Base-by-base conservation (phyloP, 2,888 invertebrate genomes). In the Mythimna lalbum region DNA sequence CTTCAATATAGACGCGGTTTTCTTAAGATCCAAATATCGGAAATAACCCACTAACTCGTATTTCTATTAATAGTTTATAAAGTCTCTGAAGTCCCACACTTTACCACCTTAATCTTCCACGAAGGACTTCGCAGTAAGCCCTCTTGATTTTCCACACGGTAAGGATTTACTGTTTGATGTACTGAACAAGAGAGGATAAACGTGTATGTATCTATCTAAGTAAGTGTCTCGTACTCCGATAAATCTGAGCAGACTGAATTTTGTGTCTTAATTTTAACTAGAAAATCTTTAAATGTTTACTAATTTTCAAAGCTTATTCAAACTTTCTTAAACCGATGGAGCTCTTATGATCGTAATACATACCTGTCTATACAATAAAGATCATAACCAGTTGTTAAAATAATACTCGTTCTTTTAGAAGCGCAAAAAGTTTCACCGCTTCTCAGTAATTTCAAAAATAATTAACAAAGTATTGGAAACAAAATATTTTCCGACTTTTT, bases 121-220 rank as follows among this genome's bases (percentile, higher is more conserved):
- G 14, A 66, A 53, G 61, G 33, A 64, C 69, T 60, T 43, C 17
- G 17, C 3, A 10, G 56, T 61, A 80, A 72, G 56, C 67, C 50
- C 59, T 67, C 52, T 73, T 56, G 66, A 72, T 80, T 77, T 67
- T 50, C 62, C 27, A n/a, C 31, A 36, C 66, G 39, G 69, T 69
- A 64, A 56, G n/a, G 69, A 71, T 67, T 43, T 77, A 73, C 27
- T 63, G 52, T 52, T 31, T 47, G 23, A 63, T 59, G 23, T 70
- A 67, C 27, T 21, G 17, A 62, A 69, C 23, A 63, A 57, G 53
- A 19, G 0, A 52, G 59, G 23, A 60, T 66, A 64, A 73, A 59
- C 10, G 10, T 69, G 65, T 60, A 17, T 6, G 6, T 43, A 43
- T 43, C 5, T 43, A 52, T 59, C 56, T 64, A 36, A 53, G 33